phyloP scores from a whole-genome alignment of 2,797 vertebrate species.

The Serranus cabrilla region DNA sequence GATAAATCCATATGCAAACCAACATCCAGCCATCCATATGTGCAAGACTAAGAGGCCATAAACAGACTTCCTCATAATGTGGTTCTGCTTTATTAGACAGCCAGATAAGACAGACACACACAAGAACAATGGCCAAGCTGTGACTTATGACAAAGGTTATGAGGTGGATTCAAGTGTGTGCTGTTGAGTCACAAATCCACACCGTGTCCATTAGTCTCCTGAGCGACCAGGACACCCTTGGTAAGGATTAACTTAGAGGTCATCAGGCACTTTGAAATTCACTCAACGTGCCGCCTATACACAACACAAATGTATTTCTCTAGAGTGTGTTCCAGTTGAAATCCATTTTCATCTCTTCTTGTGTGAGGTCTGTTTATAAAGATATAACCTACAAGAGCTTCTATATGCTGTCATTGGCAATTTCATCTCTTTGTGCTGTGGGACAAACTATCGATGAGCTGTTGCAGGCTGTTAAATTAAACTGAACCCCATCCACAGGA shows the following conservation, averaged over 20 bases:
- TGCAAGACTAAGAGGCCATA: conserved; percentile 24
- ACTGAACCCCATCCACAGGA: conserved; percentile 55
- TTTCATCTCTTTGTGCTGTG: conserved; percentile 54
- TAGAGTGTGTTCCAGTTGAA: conserved; percentile 51
- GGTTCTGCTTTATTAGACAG: conserved; percentile 37
- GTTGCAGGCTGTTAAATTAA: conserved; percentile 68
- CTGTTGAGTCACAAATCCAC: conserved; percentile 39
- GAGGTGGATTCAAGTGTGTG: conserved; percentile 35
- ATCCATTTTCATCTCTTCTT: conserved; percentile 67
- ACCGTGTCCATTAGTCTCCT: conserved; percentile 35
- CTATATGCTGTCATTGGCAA: conserved; percentile 56
- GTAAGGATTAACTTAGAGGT: conserved; percentile 60
- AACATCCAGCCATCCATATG: conserved; percentile 23
- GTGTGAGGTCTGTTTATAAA: conserved; percentile 56
- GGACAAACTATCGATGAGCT: conserved; percentile 66
- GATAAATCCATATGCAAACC: conserved; percentile 20
- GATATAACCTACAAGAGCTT: conserved; percentile 48
- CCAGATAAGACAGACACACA: conserved; percentile 9
- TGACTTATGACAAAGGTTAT: conserved; percentile 26
- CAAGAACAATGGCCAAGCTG: neutral
- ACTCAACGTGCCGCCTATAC: conserved; percentile 38
- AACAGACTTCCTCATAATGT: conserved; percentile 22
- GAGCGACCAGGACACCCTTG: conserved; percentile 40
- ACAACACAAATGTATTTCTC: conserved; percentile 53
- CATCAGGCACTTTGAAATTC: conserved; percentile 60